phyloP scores from a whole-genome alignment of 2,888 invertebrate species.

The Microdon myrmicae region DNA sequence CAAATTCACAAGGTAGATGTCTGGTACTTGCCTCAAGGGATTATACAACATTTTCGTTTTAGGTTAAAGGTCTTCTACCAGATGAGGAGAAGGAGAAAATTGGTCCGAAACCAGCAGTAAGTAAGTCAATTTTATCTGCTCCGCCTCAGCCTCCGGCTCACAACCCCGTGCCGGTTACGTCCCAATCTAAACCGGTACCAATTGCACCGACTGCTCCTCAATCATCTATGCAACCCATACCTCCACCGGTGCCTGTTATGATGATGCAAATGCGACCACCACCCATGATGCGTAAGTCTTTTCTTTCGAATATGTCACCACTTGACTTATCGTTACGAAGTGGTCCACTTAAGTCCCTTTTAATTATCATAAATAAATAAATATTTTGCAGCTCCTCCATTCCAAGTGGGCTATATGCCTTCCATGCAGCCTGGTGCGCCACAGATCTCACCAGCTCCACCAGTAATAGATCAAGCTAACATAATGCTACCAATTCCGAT shows the following conservation, averaged over 20 bases:
- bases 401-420: constrained; percentile 66
- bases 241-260: constrained; percentile 63
- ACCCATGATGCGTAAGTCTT: constrained; percentile 66
- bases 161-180: constrained; percentile 47
- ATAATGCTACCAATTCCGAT: constrained; percentile 62
- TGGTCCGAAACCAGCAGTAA: constrained; percentile 83
- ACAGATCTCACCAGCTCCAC: constrained; percentile 67
- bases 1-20: constrained; percentile 86
- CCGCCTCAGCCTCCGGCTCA: constrained; percentile 63
- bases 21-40: not conserved
- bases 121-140: constrained; percentile 61
- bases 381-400: constrained; percentile 68
- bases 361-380: not conserved
- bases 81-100: constrained; percentile 98
- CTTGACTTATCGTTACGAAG: not conserved
- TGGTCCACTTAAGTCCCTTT: constrained; percentile 7
- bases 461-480: constrained; percentile 70
- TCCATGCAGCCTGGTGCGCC: constrained; percentile 61
- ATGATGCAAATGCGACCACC: constrained; percentile 67
- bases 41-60: not conserved
- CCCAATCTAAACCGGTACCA: constrained; percentile 56
- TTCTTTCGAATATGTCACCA: not conserved
- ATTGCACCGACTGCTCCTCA: constrained; percentile 55
- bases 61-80: constrained; percentile 86
- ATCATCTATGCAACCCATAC: constrained; percentile 56